Percentiles rank a stretch among this genome's conserved stretches.
Evolutionary conservation across 2,888 invertebrate genomes (phyloP).

Genomic region (Salpingus planirostris): DNA sequence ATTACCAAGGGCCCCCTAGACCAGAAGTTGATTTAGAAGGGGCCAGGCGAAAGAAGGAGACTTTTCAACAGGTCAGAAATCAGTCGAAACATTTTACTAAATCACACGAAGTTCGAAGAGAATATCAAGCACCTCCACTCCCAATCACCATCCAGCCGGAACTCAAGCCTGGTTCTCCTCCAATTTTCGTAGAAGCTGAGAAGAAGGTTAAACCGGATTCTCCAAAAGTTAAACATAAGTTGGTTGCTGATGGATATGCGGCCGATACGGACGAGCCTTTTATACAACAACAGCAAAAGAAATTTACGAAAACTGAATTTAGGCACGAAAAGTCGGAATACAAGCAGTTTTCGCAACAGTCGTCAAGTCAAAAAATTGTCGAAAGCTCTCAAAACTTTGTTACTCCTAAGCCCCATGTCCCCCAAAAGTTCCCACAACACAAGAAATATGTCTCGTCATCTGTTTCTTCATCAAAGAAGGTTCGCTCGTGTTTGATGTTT

Average conservation of each 20-base stretch:
- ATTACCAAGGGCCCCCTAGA: slow-evolving; percentile 38
- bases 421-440: slow-evolving; percentile 29
- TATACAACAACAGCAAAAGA: slow-evolving; percentile 19
- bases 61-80: slow-evolving; percentile 29
- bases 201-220: slow-evolving; percentile 40
- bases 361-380: no score
- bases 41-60: slow-evolving; percentile 23
- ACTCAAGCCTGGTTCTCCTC: slow-evolving; percentile 40
- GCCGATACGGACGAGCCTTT: slow-evolving; percentile 62
- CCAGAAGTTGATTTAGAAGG: slow-evolving; percentile 35
- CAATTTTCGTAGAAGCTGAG: slow-evolving; percentile 33
- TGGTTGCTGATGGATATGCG: slow-evolving; percentile 53
- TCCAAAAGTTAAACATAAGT: slow-evolving; percentile 46
- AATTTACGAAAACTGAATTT: slow-evolving; percentile 29
- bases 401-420: slow-evolving; percentile 21
- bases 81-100: slow-evolving; percentile 29
- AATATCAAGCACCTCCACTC: slow-evolving; percentile 20
- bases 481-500: slow-evolving; percentile 26
- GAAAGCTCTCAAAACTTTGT: slow-evolving; percentile 28
- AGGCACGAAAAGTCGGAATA: slow-evolving; percentile 32
- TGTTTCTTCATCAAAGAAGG: slow-evolving; percentile 37
- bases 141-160: no score
- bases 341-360: slow-evolving; percentile 30
- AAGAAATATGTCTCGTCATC: slow-evolving; percentile 33
- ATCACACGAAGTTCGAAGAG: slow-evolving; percentile 24